Evolutionary conservation across 2,888 invertebrate species (phyloP).

Genomic region (Amblyteles armatorius): DNA sequence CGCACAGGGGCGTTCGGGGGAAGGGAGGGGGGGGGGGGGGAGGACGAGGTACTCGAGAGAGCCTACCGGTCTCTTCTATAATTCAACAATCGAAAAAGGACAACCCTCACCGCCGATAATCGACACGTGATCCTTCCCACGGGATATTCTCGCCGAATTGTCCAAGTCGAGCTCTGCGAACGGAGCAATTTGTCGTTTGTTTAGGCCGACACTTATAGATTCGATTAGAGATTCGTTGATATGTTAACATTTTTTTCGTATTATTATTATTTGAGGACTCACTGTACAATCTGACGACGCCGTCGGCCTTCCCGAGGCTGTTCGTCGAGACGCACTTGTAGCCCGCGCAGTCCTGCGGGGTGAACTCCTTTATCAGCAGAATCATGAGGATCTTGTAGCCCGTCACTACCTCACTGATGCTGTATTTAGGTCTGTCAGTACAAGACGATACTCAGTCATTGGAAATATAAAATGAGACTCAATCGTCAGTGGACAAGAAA

Average conservation of each 20-base stretch:
- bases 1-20: neutral
- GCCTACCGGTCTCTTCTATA: slow-evolving; percentile 46
- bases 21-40: slow-evolving; percentile 9
- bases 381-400: slow-evolving; percentile 92
- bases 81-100: slow-evolving; percentile 53
- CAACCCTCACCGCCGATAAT: slow-evolving; percentile 86
- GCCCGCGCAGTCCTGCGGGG: slow-evolving; percentile 88
- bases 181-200: slow-evolving; percentile 53
- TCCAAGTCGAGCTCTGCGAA: slow-evolving; percentile 86
- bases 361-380: slow-evolving; percentile 88
- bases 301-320: slow-evolving; percentile 92
- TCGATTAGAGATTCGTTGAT: neutral
- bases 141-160: slow-evolving; percentile 85
- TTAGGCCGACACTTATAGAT: neutral
- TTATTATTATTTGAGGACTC: slow-evolving; percentile 76
- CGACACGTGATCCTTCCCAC: slow-evolving; percentile 86
- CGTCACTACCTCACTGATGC: slow-evolving; percentile 89
- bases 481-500: too few species aligned
- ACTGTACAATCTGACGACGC: slow-evolving; percentile 91
- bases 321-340: slow-evolving; percentile 94
- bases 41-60: neutral
- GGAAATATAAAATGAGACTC: too few species aligned
- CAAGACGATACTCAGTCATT: neutral
- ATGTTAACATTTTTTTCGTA: neutral
- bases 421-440: slow-evolving; percentile 90